A percentile compares a stretch with the other conserved stretches of the same genome.
These are phyloP conservation scores for Drosophila mauritiana DNA, from an alignment of 1,140 invertebrate species.

Conservation along the genomic window DNA sequence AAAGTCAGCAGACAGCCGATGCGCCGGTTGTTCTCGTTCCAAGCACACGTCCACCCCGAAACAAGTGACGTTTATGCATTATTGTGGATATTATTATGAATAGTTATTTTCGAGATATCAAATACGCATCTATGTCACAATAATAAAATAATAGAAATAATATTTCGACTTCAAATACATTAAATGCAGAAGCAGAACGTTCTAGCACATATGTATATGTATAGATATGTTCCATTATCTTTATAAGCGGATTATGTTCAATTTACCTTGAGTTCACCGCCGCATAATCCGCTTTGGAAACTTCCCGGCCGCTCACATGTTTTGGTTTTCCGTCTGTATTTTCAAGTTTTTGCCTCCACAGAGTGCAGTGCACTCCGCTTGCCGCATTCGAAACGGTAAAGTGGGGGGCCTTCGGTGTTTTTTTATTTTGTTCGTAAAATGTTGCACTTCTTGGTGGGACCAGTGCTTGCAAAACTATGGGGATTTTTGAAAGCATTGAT, in stretches of 20 bases:
- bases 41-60: constrained; percentile 46
- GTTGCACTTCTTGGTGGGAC: constrained; percentile 16
- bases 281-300: constrained; percentile 37
- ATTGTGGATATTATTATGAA: background rate
- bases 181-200: background rate
- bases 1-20: constrained; percentile 54
- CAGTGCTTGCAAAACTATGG: constrained; percentile 13
- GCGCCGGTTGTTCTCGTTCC: constrained; percentile 59
- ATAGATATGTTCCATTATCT: background rate
- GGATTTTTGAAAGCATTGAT: constrained; percentile 7
- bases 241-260: background rate
- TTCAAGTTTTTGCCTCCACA: constrained; percentile 40
- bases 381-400: constrained; percentile 16
- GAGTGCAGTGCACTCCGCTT: constrained; percentile 40
- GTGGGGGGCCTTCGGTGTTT: constrained; percentile 23
- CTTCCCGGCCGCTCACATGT: constrained; percentile 23
- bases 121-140: too few relatives aligned
- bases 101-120: background rate
- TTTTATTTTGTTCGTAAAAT: constrained; percentile 2
- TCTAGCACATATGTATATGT: background rate
- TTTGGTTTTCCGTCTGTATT: constrained; percentile 5
- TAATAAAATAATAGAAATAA: too few relatives aligned
- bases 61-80: constrained; percentile 28
- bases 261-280: background rate
- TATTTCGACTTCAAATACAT: too few relatives aligned